Percentiles rank a stretch among this genome's conserved stretches.
Evolutionary conservation across 2,888 invertebrate species (phyloP).

Genomic region (Ochropleura plecta): DNA sequence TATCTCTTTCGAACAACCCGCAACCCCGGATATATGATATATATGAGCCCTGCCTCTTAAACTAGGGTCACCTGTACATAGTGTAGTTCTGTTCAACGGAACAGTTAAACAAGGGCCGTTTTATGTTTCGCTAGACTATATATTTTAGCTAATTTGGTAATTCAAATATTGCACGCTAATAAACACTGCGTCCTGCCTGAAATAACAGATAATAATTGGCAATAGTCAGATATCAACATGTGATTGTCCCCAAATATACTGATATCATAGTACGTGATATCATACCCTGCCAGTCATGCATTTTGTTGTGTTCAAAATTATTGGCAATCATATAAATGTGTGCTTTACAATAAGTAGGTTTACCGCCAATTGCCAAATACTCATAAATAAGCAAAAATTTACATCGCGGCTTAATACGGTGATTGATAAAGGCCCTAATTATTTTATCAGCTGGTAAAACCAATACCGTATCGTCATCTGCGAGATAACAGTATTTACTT

Average conservation of each 20-base stretch:
- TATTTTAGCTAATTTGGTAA: too few species aligned
- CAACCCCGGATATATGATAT: too few species aligned
- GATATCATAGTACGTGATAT: slow-evolving; percentile 25
- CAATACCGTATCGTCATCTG: not conserved
- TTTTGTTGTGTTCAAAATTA: not conserved
- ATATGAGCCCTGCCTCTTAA: too few species aligned
- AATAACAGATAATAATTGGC: not conserved
- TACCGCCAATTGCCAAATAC: slow-evolving; percentile 30
- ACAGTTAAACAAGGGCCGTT: too few species aligned
- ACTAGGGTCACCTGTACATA: too few species aligned
- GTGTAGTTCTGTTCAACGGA: too few species aligned
- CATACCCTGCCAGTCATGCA: not conserved
- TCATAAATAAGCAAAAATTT: slow-evolving; percentile 20
- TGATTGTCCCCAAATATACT: not conserved
- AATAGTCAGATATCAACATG: slow-evolving; percentile 6
- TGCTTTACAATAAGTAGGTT: slow-evolving; percentile 10
- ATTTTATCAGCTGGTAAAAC: slow-evolving; percentile 2
- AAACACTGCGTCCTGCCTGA: not conserved
- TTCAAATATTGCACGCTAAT: not conserved
- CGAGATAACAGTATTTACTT: slow-evolving; percentile 12
- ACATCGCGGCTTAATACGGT: not conserved
- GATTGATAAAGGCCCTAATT: slow-evolving; percentile 14
- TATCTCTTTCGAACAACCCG: too few species aligned
- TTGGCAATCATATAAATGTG: not conserved
- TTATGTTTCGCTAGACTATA: too few species aligned